These are phyloP conservation scores for Zaprionus nigranus DNA, from an alignment of 1,140 invertebrate species.

Conservation along the genomic window DNA sequence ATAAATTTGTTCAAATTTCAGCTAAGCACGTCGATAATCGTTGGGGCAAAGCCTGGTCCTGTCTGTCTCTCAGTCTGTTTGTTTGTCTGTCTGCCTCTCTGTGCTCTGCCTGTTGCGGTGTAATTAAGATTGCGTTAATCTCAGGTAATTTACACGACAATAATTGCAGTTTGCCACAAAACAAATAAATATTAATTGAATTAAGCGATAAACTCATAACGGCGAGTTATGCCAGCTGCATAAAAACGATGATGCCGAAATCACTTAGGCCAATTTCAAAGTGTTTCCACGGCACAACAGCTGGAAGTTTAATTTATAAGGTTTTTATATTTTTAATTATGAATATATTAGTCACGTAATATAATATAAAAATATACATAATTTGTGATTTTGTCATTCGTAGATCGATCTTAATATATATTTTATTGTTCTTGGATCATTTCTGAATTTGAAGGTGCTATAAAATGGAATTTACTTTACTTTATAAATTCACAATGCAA, in stretches of 20 bases:
- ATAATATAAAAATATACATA: too few species aligned
- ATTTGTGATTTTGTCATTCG: too few species aligned
- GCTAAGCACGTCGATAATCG: slow-evolving; percentile 44
- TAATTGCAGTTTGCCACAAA: slow-evolving; percentile 48
- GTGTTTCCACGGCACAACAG: background rate
- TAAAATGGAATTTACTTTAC: background rate
- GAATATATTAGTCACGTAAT: too few species aligned
- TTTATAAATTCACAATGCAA: background rate
- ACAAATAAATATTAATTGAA: slow-evolving; percentile 58
- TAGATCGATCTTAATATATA: too few species aligned
- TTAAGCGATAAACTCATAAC: slow-evolving; percentile 37
- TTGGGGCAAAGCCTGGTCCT: background rate
- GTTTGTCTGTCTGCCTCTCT: slow-evolving; percentile 8
- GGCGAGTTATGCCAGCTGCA: slow-evolving; percentile 23
- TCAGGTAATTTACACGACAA: slow-evolving; percentile 62
- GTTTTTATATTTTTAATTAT: too few species aligned
- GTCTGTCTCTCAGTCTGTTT: background rate
- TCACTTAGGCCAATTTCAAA: background rate
- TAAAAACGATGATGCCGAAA: slow-evolving; percentile 6
- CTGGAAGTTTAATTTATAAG: too few species aligned
- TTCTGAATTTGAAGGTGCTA: rapidly evolving
- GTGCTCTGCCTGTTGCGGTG: slow-evolving; percentile 7
- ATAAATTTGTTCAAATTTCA: slow-evolving; percentile 74
- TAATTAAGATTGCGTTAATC: slow-evolving; percentile 53
- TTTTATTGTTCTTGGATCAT: too few species aligned